Evolutionary conservation across 2,888 invertebrate genomes (phyloP), one percentile per base, ranked within the genome.

Genomic region (Trichopoda pennipes): DNA sequence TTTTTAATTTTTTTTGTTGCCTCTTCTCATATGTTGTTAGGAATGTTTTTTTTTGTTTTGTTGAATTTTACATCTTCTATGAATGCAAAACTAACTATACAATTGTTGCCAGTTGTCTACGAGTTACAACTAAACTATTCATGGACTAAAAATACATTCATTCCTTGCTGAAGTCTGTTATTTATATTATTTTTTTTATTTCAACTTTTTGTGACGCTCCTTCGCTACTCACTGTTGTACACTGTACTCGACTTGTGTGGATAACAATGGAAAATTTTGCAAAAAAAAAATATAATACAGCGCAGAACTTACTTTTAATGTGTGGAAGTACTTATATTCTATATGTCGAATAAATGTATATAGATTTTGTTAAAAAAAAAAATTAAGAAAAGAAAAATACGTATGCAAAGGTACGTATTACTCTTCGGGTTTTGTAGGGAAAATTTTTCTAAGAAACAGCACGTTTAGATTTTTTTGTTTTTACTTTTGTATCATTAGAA

Each of bases 71-170:
- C 77, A 77, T 68, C 74, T 63, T 63, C 63, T 69, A 69, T 78
- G 74, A 77, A 81, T 81, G 77, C 64, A 81, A 73, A 79, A 79
- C 73, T 79, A 64, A 78, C 73, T 79, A 79, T 47, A 79, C 73
- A 79, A 80, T 74, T 74, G 79, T 80, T 80, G 49, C 79, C 68
- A 80, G 79, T 74, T 74, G 79, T 80, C 68, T 74, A 69, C 68
- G 73, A 80, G 73, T 80, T 68, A 74, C 73, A 73, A 74, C 38
- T 80, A 74, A 80, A 80, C 79, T 74, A 80, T 80, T 80, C 79
- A 74, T 73, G 73, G 66, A 73, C 60, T 55, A 73, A 73, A 63
- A 61, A 55, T 38, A 77, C 72, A 77, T 58, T 58, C 55, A 63
- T 70, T 63, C 63, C 49, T 58, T 55, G 56, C 47, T 70, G 53